phyloP scores from a whole-genome alignment of 2,113 vertebrate species.

The rat (Rattus norvegicus) region GRCr8 NC_086027.1:63860501-63861000 shows the following conservation, averaged over 20 bases:
- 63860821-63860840: background rate
- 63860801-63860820: background rate
- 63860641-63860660: background rate
- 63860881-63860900: background rate
- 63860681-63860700: background rate
- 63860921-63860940: background rate
- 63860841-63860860: background rate
- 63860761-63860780: background rate
- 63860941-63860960: background rate
- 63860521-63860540: background rate
- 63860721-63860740: background rate
- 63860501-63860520: background rate
- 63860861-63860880: conserved; percentile 7
- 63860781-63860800: background rate
- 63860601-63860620: background rate
- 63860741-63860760: background rate
- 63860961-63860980: background rate
- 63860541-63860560: background rate
- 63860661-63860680: background rate
- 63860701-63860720: background rate
- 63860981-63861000: background rate
- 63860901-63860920: background rate
- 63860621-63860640: background rate
- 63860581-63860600: background rate
- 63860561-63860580: background rate